Evolutionary conservation across 2,888 invertebrate species (phyloP).

Genomic region (Esperia sulphurella): DNA sequence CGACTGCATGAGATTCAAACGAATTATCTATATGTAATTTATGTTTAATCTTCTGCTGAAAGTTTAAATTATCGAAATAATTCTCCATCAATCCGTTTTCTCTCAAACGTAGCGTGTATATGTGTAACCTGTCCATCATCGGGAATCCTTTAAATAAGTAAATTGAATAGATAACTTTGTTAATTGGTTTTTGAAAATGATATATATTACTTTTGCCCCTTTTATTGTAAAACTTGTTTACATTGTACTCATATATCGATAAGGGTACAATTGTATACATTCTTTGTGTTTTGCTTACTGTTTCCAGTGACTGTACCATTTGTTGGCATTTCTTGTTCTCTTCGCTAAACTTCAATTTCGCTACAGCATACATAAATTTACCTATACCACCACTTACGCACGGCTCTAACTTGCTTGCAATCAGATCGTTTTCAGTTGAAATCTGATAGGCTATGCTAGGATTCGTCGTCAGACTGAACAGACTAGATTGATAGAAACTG

Average conservation of each 20-base stretch:
- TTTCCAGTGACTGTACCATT: constrained; percentile 29
- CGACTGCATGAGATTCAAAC: constrained; percentile 4
- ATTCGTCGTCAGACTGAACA: constrained; percentile 30
- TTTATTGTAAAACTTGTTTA: constrained; percentile 28
- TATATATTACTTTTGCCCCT: constrained; percentile 26
- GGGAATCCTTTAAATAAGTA: constrained; percentile 57
- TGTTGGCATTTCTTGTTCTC: constrained; percentile 8
- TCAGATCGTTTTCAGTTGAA: constrained; percentile 25
- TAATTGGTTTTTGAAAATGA: constrained; percentile 26
- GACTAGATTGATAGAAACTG: constrained; percentile 25
- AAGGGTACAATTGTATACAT: constrained; percentile 33
- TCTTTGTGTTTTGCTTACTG: constrained; percentile 29
- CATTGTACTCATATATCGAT: constrained; percentile 32
- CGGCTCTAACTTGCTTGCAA: constrained; percentile 27
- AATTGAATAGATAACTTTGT: constrained; percentile 40
- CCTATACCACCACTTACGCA: constrained; percentile 38
- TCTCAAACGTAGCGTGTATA: constrained; percentile 28
- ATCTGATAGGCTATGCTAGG: constrained; percentile 39
- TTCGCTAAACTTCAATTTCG: not conserved
- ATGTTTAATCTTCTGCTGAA: constrained; percentile 17
- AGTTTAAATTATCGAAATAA: constrained; percentile 18
- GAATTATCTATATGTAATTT: constrained; percentile 10
- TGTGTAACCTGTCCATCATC: constrained; percentile 23
- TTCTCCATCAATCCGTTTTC: constrained; percentile 42
- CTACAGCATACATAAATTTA: constrained; percentile 14